A percentile compares a stretch with the other conserved stretches of the same genome.
Conservation (phyloP, 2,888 invertebrate genomes). For the Magallana nippona region DNA sequence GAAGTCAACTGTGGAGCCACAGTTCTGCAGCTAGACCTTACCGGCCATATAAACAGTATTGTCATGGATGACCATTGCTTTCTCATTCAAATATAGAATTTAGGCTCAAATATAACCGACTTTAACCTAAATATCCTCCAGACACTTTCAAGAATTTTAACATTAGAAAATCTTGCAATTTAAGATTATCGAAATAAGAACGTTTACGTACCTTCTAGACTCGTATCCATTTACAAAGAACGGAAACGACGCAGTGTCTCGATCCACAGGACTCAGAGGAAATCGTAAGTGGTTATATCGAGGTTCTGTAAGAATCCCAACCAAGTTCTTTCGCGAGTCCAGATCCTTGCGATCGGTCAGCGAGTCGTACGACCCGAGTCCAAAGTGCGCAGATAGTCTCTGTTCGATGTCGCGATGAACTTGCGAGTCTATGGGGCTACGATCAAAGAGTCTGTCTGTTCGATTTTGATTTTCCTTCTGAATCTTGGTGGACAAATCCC, state of each 20-base stretch:
- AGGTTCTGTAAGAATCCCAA: constrained; percentile 51
- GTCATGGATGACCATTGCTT: no score
- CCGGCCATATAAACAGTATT: no score
- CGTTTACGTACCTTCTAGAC: constrained; percentile 41
- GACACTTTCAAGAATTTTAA: no score
- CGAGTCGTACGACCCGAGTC: constrained; percentile 27
- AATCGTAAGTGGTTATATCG: constrained; percentile 46
- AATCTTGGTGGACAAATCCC: constrained; percentile 47
- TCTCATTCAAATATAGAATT: no score
- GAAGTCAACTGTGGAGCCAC: no score
- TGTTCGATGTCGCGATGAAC: constrained; percentile 36
- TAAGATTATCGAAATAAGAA: no score
- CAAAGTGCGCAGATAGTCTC: constrained; percentile 37
- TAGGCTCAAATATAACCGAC: no score
- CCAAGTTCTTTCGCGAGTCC: constrained; percentile 50
- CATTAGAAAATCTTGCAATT: no score
- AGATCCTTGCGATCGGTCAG: constrained; percentile 46
- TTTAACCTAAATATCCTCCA: no score
- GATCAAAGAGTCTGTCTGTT: constrained; percentile 36
- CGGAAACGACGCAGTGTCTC: constrained; percentile 40
- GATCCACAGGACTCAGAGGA: constrained; percentile 40
- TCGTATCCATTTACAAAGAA: constrained; percentile 51
- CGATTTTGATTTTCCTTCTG: constrained; percentile 31
- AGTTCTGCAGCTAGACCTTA: no score
- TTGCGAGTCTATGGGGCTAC: constrained; percentile 22